Base-by-base conservation (phyloP, 2,888 invertebrate genomes). In the Patella caerulea region DNA sequence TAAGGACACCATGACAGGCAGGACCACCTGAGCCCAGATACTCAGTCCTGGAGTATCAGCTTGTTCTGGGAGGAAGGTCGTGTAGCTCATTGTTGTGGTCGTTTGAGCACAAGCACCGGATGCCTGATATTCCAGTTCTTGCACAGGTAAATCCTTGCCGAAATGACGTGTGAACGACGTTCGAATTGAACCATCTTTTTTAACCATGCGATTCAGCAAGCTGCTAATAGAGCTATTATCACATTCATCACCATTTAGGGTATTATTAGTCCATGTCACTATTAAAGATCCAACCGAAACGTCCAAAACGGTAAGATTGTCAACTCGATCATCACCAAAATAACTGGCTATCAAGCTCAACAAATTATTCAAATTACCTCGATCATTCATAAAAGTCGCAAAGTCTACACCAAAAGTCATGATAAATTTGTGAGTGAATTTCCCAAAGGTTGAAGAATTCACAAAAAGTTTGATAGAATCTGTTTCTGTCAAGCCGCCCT, bases 261-360 rank as follows among this genome's bases (percentile, higher is more conserved):
- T 78, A 54, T 78, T 83, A 79, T 86, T 85, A 17, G 82, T 83
- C 86, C 86, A 86, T 1, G 81, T 65, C 14, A 86, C 53, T 24
- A 81, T 77, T 71, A 84, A 77, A 2, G 86, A 85, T 1, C 85
- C 85, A 29, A 72, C 72, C 5, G 59, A 59, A 1, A 85, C 81
- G 19, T 79, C 76, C 45, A 83, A 70, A 45, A 86, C 82, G 5
- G 82, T 82, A 24, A 85, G 81, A 71, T 72, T 73, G 9, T 74
- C 29, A 11, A 83, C 34, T 4, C 71, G 69, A 17, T 15, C 65
- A 53, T 83, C 83, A 0, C 79, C 79, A 29, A 83, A 83, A 72
- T 78, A 83, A 2, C 19, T 45, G 65, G 79, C 76, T 14, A 85
- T 71, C 17, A 77, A 75, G 45, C 76, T 55, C 74, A 85, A 73